Evolutionary conservation across 2,797 vertebrate species (phyloP).

Genomic region (Halcyon badia): DNA sequence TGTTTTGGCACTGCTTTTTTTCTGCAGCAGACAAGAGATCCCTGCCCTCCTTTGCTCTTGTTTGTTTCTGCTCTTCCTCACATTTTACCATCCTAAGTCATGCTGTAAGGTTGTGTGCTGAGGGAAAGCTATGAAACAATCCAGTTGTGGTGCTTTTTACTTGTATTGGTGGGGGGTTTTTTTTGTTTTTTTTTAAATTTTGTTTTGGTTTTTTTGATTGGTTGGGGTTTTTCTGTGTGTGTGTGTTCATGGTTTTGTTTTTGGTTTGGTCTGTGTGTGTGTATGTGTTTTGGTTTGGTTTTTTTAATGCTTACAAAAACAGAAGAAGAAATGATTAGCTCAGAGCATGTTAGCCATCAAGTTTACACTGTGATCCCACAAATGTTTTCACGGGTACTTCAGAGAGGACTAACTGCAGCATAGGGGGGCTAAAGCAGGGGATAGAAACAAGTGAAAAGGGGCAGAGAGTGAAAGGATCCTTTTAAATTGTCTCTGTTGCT

Average conservation of each 20-base stretch:
- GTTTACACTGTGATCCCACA: background rate
- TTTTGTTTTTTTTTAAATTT: background rate
- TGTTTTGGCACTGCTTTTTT: background rate
- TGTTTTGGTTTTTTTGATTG: background rate
- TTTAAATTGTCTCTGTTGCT: background rate
- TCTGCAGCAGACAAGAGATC: background rate
- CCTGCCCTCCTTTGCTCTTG: background rate
- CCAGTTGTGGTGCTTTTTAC: background rate
- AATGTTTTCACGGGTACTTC: background rate
- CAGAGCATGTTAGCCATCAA: background rate
- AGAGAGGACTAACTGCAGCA: background rate
- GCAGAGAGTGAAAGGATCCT: background rate
- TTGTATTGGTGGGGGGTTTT: too few species aligned
- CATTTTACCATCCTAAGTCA: background rate
- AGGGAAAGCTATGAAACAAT: background rate
- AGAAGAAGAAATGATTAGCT: background rate
- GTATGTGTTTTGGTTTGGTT: too few species aligned
- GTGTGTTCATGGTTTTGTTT: too few species aligned
- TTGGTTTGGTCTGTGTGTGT: too few species aligned
- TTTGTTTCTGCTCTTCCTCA: background rate
- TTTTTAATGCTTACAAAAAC: background rate
- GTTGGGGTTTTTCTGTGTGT: too few species aligned
- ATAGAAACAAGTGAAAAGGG: background rate
- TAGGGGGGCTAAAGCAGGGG: background rate
- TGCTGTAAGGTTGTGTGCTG: background rate